Evolutionary conservation across 2,888 invertebrate genomes (phyloP), one percentile per base, ranked within the genome.

Genomic region (Epinotia bilunana): DNA sequence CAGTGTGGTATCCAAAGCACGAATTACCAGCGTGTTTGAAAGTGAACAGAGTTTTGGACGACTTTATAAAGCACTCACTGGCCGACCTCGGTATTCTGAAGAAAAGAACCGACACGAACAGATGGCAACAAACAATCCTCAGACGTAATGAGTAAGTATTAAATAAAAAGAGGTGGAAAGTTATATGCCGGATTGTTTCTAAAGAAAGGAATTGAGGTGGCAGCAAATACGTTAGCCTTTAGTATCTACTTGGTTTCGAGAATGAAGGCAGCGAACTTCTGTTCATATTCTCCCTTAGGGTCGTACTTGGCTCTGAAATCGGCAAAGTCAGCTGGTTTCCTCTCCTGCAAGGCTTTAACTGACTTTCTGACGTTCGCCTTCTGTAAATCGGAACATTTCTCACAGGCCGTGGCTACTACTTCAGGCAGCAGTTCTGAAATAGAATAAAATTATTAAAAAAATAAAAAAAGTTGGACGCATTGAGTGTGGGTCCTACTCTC

Each of bases 351-450:
- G 0, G 88, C 86, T 60, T 87, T 90, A 0, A 92, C 89, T 0
- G 89, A 83, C 74, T 91, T 92, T 28, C 87, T 86, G 0, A 92
- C 80, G 73, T 86, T 80, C 0, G 78, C 49, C 64, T 83, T 90
- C 76, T 93, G 92, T 33, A 87, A 81, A 0, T 84, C 79, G 1
- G 86, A 79, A 78, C 92, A 93, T 81, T 93, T 92, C 1, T 80
- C 90, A 77, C 93, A 93, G 0, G 87, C 83, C 16, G 90, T 90
- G 0, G 87, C 81, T 55, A 93, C 86, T 6, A 93, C 88, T 79
- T 92, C 92, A 0, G 92, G 92, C 0, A 92, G 81, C 11, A 92
- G 76, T 73, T 88, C 93, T 93, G 82, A 39, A 83, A 82, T 53
- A 77, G 74, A 18, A n/a, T 18, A 12, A 33, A 12, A 13, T 18